Percentiles rank a stretch among this genome's conserved stretches.
phyloP scores from a whole-genome alignment of 2,797 vertebrate genomes.

The Sciurus vulgaris region DNA sequence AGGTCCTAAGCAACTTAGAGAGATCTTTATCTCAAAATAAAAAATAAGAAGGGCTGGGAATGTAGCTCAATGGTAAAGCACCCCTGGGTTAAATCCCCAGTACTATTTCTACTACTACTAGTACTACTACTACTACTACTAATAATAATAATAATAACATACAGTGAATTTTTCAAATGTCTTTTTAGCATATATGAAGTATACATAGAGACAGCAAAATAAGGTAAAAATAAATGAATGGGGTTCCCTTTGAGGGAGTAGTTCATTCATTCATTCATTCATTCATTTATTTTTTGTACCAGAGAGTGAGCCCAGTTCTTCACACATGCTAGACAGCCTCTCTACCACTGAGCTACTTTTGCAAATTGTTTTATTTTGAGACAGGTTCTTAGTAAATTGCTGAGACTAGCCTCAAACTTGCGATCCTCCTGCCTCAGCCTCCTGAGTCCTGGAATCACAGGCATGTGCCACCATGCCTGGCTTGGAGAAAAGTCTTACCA shows the following conservation, averaged over 20 bases:
- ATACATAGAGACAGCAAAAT: background rate
- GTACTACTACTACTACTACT: no score
- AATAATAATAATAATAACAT: no score
- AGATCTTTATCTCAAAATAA: no score
- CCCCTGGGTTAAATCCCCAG: no score
- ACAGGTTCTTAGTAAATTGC: background rate
- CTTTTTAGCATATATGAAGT: background rate
- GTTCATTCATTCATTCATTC: background rate
- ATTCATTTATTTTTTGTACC: background rate
- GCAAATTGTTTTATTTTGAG: background rate
- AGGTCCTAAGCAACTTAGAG: no score
- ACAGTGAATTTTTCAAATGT: background rate
- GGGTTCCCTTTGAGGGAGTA: background rate
- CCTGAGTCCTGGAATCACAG: background rate
- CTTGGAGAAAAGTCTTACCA: background rate
- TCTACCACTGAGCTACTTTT: background rate
- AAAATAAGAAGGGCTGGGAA: no score
- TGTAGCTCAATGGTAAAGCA: no score
- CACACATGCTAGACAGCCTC: background rate
- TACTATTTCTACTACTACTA: no score
- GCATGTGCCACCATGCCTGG: background rate
- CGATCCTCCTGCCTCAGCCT: no score
- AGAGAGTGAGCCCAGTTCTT: no score
- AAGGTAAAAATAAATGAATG: background rate
- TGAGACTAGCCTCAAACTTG: no score